phyloP scores from a whole-genome alignment of 2,888 invertebrate species.

The Synergus gifuensis region DNA sequence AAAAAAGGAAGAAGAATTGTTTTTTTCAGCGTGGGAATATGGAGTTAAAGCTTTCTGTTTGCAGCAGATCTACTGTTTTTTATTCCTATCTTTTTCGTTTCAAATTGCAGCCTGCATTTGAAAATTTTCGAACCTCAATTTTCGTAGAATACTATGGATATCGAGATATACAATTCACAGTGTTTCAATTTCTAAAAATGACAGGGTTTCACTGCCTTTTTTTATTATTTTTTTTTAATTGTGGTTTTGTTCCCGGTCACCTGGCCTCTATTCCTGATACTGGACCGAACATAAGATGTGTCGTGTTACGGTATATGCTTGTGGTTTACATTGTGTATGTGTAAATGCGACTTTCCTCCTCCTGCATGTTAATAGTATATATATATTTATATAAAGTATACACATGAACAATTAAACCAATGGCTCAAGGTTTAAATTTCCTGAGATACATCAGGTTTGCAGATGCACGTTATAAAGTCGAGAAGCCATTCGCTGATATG shows the following conservation, averaged over 20 bases:
- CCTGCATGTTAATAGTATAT: not conserved
- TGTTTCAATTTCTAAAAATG: not conserved
- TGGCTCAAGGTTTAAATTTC: not conserved
- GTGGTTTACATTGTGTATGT: not conserved
- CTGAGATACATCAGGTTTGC: not conserved
- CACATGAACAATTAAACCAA: no score
- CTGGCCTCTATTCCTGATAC: slow-evolving; percentile 12
- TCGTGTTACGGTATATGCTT: not conserved
- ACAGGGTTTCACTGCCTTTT: not conserved
- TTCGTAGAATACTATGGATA: not conserved
- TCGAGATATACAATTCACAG: not conserved
- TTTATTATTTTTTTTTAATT: not conserved
- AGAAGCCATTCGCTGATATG: not conserved
- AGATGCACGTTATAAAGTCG: not conserved
- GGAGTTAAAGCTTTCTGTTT: no score
- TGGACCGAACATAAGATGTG: slow-evolving; percentile 14
- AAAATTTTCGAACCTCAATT: not conserved
- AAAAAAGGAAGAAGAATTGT: no score
- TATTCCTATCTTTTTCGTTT: not conserved
- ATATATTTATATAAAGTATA: not conserved
- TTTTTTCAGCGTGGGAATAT: not conserved
- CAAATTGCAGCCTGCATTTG: not conserved
- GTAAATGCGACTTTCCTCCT: not conserved
- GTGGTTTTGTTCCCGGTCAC: slow-evolving; percentile 27
- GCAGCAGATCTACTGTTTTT: no score